A percentile compares a stretch with the other conserved stretches of the same genome.
Conservation (phyloP, 2,797 vertebrate species). For the Taenioides sp. region DNA sequence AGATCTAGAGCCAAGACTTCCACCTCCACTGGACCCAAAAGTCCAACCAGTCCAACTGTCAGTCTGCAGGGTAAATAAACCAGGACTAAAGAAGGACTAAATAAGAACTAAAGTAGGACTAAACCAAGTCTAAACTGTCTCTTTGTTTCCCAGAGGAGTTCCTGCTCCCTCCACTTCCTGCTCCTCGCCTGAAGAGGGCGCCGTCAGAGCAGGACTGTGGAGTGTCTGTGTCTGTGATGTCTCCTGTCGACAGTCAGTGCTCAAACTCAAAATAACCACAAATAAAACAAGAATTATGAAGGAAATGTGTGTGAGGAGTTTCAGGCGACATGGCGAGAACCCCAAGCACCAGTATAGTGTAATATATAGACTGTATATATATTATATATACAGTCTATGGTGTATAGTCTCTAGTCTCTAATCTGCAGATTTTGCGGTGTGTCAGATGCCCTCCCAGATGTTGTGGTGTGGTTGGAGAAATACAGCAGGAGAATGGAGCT, state of each 20-base stretch:
- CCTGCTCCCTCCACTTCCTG: slow-evolving; percentile 78
- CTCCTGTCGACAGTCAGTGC: slow-evolving; percentile 78
- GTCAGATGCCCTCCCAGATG: too few relatives aligned
- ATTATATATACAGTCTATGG: too few relatives aligned
- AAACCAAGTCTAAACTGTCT: not conserved
- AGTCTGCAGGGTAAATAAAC: not conserved
- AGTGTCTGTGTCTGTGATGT: not conserved
- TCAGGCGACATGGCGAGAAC: too few relatives aligned
- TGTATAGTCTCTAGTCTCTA: too few relatives aligned
- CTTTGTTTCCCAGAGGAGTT: slow-evolving; percentile 73
- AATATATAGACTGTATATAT: too few relatives aligned
- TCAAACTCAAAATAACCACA: not conserved
- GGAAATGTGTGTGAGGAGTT: not conserved
- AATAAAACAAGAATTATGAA: not conserved
- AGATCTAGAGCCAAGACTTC: slow-evolving; percentile 68
- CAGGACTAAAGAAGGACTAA: not conserved
- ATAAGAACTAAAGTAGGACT: not conserved
- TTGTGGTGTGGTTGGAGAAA: too few relatives aligned
- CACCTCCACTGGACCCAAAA: slow-evolving; percentile 75
- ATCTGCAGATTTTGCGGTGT: too few relatives aligned
- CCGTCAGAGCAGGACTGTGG: slow-evolving; percentile 81
- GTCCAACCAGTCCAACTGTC: not conserved
- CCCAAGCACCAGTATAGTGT: too few relatives aligned
- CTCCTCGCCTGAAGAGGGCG: slow-evolving; percentile 81
- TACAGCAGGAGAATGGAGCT: too few relatives aligned